Conservation (phyloP, 2,797 vertebrate genomes). For the Zalophus californianus region DNA sequence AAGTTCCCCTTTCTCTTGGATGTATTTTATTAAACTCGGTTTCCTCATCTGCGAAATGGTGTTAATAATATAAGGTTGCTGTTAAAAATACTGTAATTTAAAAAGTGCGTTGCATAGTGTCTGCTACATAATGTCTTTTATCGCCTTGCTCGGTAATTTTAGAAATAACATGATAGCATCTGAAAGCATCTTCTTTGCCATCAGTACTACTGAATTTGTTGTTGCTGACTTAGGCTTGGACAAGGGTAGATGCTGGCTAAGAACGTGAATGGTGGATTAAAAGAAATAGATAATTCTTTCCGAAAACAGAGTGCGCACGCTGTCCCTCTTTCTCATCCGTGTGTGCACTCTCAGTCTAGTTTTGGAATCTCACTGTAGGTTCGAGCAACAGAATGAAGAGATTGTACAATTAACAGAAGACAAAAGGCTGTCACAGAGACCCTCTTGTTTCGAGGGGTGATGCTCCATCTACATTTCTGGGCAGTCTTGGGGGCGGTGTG, state of each 20-base stretch:
- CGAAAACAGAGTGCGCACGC: background rate
- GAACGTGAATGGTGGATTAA: background rate
- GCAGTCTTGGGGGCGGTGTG: fast-evolving
- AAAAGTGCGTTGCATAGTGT: background rate
- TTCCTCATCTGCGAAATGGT: constrained; percentile 8
- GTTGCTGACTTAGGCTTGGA: background rate
- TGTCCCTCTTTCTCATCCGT: background rate
- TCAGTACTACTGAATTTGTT: background rate
- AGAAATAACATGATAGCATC: background rate
- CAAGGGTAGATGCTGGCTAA: background rate
- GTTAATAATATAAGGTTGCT: background rate
- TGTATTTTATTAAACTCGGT: background rate
- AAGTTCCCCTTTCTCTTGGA: background rate
- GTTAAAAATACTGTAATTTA: background rate
- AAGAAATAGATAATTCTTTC: background rate
- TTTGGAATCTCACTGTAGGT: background rate
- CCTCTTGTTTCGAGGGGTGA: no score
- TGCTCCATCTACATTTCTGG: fast-evolving
- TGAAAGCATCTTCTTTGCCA: background rate
- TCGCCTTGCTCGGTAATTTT: background rate
- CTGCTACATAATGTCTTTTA: background rate
- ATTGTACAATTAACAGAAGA: background rate
- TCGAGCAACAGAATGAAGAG: background rate
- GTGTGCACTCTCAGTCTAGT: fast-evolving
- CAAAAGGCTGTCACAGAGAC: background rate